Percentiles rank a stretch among this genome's conserved stretches.
These are phyloP conservation scores for Poecile atricapillus DNA, from an alignment of 2,113 vertebrate genomes.

Conservation along the genomic window DNA sequence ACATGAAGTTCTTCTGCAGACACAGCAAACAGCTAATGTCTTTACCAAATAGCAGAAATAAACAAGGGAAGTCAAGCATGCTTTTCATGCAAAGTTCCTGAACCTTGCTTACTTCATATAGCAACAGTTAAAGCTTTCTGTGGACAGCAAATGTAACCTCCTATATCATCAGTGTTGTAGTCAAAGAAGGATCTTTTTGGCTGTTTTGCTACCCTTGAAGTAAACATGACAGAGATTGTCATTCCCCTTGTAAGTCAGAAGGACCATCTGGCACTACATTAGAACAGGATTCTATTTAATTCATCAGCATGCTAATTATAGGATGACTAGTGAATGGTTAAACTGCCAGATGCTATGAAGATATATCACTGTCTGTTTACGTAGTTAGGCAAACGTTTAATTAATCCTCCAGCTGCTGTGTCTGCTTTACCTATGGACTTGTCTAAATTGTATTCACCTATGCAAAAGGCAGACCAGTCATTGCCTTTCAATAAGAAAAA, in stretches of 20 bases:
- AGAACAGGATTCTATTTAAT: slow-evolving; percentile 65
- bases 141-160: background rate
- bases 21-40: background rate
- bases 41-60: background rate
- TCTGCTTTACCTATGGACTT: slow-evolving; percentile 15
- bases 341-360: slow-evolving; percentile 65
- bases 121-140: background rate
- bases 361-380: slow-evolving; percentile 72
- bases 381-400: slow-evolving; percentile 66
- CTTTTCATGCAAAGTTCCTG: background rate
- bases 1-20: background rate
- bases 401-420: slow-evolving; percentile 62
- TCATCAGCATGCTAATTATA: slow-evolving; percentile 67
- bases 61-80: background rate
- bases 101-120: background rate
- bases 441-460: slow-evolving; percentile 48
- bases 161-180: background rate
- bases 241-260: slow-evolving; percentile 58
- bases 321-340: slow-evolving; percentile 41
- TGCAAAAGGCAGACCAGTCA: background rate
- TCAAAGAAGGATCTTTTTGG: background rate
- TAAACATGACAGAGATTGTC: slow-evolving; percentile 57
- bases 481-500: slow-evolving; percentile 45
- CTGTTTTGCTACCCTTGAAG: slow-evolving; percentile 14
- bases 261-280: slow-evolving; percentile 66